Conservation (phyloP, 2,888 invertebrate genomes). For the Lacanobia oleracea region DNA sequence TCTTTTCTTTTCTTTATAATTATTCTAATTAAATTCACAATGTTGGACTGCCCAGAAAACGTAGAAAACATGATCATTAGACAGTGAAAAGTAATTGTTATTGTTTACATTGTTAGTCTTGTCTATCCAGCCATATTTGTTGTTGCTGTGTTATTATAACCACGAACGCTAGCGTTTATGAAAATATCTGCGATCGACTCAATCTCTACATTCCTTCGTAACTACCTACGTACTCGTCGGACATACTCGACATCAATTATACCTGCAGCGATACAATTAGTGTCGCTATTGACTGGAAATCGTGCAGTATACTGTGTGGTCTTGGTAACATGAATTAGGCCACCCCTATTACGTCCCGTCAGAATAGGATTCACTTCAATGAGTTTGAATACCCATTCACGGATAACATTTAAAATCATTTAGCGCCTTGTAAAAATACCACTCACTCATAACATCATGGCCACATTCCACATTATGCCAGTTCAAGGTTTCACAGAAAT, state of each 20-base stretch:
- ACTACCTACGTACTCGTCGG: conserved; percentile 31
- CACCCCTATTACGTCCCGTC: too few relatives aligned
- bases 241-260: conserved; percentile 41
- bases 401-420: background rate
- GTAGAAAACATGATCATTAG: background rate
- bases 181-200: conserved; percentile 37
- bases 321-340: conserved; percentile 8
- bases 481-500: too few relatives aligned
- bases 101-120: conserved; percentile 29
- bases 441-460: too few relatives aligned
- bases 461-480: too few relatives aligned
- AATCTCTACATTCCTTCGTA: conserved; percentile 48
- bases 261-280: conserved; percentile 54
- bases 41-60: background rate
- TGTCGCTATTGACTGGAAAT: conserved; percentile 44
- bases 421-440: too few relatives aligned
- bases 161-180: conserved; percentile 29
- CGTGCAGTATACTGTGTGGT: conserved; percentile 17
- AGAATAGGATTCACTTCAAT: conserved; percentile 1
- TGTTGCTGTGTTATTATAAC: conserved; percentile 30
- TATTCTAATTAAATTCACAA: background rate
- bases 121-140: conserved; percentile 27
- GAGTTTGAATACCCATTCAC: background rate
- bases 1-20: too few relatives aligned
- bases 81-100: background rate